phyloP scores from a whole-genome alignment of 2,113 vertebrate genomes.

The Sander vitreus region DNA sequence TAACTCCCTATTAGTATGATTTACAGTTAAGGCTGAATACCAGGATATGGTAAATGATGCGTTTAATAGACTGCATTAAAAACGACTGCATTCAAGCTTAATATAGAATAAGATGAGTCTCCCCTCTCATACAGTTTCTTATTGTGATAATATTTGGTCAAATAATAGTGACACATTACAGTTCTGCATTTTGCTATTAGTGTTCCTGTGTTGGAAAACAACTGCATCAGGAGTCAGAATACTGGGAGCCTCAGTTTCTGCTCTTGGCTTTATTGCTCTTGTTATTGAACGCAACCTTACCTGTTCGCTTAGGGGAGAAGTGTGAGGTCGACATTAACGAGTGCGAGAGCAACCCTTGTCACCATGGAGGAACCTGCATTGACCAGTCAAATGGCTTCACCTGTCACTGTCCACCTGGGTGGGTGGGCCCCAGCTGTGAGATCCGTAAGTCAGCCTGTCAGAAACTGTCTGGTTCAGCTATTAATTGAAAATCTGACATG shows the following conservation, averaged over 20 bases:
- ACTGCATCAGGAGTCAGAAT: too few species aligned
- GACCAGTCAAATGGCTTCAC: slow-evolving; percentile 94
- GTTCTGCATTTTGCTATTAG: neutral
- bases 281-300: slow-evolving; percentile 18
- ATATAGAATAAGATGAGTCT: neutral
- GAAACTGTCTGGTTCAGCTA: neutral
- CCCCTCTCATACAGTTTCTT: neutral
- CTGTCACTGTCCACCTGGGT: slow-evolving; percentile 95
- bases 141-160: neutral
- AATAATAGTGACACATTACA: neutral
- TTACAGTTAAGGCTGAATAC: neutral
- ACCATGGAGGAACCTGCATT: slow-evolving; percentile 93
- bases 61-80: neutral
- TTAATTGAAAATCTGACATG: slow-evolving; percentile 12
- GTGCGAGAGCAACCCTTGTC: slow-evolving; percentile 95
- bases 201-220: neutral
- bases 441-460: slow-evolving; percentile 90
- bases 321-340: slow-evolving; percentile 94
- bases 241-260: neutral
- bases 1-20: neutral
- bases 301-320: slow-evolving; percentile 87
- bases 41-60: neutral
- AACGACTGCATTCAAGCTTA: neutral
- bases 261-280: neutral
- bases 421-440: slow-evolving; percentile 97